These are phyloP conservation scores for Ostrea edulis DNA, from an alignment of 1,140 invertebrate genomes.

Conservation along the genomic window DNA sequence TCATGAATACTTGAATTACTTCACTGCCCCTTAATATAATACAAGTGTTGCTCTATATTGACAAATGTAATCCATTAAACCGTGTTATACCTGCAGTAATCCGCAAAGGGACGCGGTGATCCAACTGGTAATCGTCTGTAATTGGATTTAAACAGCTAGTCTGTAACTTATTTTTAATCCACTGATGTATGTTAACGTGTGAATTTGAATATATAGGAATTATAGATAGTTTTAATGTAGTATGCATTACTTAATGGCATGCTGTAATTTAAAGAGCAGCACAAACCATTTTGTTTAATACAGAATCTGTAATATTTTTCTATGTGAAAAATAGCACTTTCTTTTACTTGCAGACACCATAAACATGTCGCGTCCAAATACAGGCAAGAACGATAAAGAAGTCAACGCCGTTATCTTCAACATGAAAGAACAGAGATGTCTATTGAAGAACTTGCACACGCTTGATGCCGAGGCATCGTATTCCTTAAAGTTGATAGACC, in stretches of 20 bases:
- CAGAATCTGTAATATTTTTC: too few relatives aligned
- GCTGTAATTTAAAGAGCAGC: too few relatives aligned
- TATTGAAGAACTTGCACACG: constrained; percentile 67
- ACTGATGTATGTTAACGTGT: background rate
- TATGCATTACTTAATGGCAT: background rate
- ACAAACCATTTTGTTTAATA: too few relatives aligned
- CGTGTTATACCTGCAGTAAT: background rate
- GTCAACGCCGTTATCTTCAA: constrained; percentile 68
- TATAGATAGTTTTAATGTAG: background rate
- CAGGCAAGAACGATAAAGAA: constrained; percentile 63
- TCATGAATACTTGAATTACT: too few relatives aligned
- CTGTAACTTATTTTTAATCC: background rate
- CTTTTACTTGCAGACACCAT: background rate
- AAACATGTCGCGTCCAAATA: constrained; percentile 28
- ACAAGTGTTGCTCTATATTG: background rate
- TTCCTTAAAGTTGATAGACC: constrained; percentile 69
- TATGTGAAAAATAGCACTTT: background rate
- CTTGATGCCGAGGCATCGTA: constrained; percentile 65
- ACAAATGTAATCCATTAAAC: background rate
- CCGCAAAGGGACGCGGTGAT: background rate
- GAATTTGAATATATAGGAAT: background rate
- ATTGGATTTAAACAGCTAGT: constrained; percentile 7
- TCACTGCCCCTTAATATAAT: background rate
- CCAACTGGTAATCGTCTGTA: background rate
- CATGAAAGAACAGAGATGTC: constrained; percentile 68